phyloP scores from a whole-genome alignment of 2,888 invertebrate genomes.

The Adelphocoris suturalis region DNA sequence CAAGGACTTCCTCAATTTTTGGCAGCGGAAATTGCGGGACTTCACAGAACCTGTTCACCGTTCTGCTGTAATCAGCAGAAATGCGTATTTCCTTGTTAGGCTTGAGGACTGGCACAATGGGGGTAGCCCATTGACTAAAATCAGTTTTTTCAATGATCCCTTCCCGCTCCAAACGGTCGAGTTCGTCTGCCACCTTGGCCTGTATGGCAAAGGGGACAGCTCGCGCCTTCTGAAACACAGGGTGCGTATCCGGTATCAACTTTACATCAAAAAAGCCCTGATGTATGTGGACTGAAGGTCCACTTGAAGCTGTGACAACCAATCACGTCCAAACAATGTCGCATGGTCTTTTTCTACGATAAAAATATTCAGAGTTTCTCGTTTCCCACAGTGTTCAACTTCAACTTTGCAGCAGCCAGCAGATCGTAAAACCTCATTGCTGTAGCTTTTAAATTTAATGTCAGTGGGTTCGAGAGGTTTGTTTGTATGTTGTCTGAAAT shows the following conservation, averaged over 20 bases:
- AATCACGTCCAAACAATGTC: neutral
- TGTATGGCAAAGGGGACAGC: neutral
- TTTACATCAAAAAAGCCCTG: neutral
- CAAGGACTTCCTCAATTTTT: slow-evolving; percentile 1
- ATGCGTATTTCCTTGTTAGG: slow-evolving; percentile 4
- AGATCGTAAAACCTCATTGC: neutral
- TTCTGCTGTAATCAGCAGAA: slow-evolving; percentile 2
- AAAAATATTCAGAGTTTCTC: neutral
- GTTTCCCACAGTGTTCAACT: neutral
- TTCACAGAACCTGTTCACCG: neutral
- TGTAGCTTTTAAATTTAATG: neutral
- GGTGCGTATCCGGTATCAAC: neutral
- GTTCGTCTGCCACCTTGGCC: neutral
- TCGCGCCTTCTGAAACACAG: neutral
- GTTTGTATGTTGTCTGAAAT: neutral
- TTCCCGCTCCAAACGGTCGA: slow-evolving; percentile 15
- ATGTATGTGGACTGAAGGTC: neutral
- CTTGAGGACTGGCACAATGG: slow-evolving; percentile 6
- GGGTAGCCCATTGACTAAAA: neutral
- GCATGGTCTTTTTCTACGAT: neutral
- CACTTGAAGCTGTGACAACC: neutral
- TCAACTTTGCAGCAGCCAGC: neutral
- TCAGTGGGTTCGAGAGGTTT: neutral
- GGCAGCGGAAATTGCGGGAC: neutral
- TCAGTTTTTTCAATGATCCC: neutral